A percentile compares a stretch with the other conserved stretches of the same genome.
Evolutionary conservation across 2,113 vertebrate genomes (phyloP).

Genomic region (Anser cygnoides): DNA sequence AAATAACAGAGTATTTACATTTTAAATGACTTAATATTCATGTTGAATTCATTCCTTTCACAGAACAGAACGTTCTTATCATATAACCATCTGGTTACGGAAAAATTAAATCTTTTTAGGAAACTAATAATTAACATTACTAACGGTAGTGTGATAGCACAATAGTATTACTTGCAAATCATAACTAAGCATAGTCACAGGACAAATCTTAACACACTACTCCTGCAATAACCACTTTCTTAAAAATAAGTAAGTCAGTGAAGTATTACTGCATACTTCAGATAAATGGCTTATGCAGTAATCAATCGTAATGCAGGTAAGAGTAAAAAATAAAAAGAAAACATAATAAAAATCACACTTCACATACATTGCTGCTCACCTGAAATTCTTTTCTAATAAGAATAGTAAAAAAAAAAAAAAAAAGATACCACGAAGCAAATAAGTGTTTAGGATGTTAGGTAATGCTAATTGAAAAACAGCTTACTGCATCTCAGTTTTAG

Average conservation of each 20-base stretch:
- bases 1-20: not conserved
- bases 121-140: conserved; percentile 11
- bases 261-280: not conserved
- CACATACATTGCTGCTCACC: not conserved
- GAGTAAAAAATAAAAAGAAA: too few relatives aligned
- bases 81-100: not conserved
- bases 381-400: not conserved
- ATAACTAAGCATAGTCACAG: not conserved
- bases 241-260: not conserved
- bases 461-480: not conserved
- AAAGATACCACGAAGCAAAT: not conserved
- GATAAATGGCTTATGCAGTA: not conserved
- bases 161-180: not conserved
- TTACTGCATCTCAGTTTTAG: not conserved
- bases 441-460: not conserved
- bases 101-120: not conserved
- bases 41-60: not conserved
- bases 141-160: not conserved
- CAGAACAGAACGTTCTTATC: not conserved
- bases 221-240: not conserved
- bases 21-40: not conserved
- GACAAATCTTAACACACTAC: not conserved
- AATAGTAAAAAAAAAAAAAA: not conserved
- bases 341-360: not conserved
- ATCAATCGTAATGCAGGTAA: not conserved